These are phyloP conservation scores for Isotomurus palustris DNA, from an alignment of 2,888 invertebrate genomes.

Conservation along the genomic window DNA sequence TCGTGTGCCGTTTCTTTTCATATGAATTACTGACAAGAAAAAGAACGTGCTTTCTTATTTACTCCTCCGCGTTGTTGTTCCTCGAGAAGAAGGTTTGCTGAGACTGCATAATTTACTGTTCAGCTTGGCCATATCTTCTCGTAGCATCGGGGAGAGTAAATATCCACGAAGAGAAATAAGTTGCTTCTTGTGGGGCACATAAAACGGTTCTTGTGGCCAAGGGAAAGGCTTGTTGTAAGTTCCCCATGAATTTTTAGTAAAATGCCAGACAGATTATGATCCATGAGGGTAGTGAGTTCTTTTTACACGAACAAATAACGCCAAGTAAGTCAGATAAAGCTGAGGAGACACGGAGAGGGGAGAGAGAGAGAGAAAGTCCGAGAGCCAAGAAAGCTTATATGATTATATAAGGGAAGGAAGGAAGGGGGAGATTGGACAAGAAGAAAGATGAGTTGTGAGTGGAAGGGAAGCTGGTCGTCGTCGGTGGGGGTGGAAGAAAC, in stretches of 20 bases:
- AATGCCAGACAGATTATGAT: background rate
- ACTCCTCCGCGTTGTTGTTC: too few species aligned
- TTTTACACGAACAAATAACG: background rate
- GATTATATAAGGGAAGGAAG: background rate
- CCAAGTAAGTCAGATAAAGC: background rate
- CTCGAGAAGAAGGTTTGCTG: background rate
- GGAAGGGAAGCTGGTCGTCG: background rate
- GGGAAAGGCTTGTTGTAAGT: too few species aligned
- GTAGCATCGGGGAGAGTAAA: background rate
- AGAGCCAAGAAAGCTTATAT: background rate
- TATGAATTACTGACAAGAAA: too few species aligned
- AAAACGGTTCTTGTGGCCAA: too few species aligned
- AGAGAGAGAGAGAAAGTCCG: background rate
- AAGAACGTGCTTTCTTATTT: too few species aligned
- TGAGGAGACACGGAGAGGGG: too few species aligned
- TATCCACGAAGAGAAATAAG: background rate
- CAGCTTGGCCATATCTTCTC: background rate
- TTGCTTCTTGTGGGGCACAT: background rate
- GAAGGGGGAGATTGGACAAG: background rate
- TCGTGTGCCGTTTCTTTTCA: too few species aligned
- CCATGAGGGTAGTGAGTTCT: background rate
- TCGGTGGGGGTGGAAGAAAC: too few species aligned
- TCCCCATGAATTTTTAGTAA: background rate
- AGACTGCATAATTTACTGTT: slow-evolving; percentile 1
- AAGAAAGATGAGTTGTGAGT: background rate